Evolutionary conservation across 2,113 vertebrate species (phyloP).

Genomic region (Hippolais icterina): DNA sequence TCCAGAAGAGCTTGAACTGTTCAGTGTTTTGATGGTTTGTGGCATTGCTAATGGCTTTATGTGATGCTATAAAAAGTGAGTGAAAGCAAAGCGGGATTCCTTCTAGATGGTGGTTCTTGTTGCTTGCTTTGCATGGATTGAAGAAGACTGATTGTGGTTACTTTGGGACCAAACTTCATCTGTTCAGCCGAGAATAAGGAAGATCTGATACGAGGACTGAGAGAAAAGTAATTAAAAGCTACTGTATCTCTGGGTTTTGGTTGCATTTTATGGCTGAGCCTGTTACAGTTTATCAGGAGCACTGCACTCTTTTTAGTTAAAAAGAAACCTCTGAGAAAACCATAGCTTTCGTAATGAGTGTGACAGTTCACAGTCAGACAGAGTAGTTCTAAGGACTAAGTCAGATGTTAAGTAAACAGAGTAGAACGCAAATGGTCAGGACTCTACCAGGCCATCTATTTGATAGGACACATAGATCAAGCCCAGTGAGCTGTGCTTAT

Average conservation of each 20-base stretch:
- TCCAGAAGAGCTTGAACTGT: neutral
- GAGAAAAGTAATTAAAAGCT: neutral
- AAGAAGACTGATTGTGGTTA: neutral
- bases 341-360: neutral
- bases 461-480: neutral
- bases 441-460: neutral
- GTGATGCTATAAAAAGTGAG: neutral
- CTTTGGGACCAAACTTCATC: neutral
- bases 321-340: neutral
- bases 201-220: neutral
- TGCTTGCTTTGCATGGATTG: neutral
- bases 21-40: neutral
- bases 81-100: neutral
- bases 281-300: neutral
- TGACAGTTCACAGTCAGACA: neutral
- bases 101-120: neutral
- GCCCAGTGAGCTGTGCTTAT: rapidly evolving
- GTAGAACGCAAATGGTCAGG: neutral
- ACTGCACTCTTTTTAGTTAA: neutral
- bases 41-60: neutral
- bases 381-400: neutral
- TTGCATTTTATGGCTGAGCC: neutral
- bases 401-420: neutral
- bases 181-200: neutral
- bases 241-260: neutral